Base-by-base conservation (phyloP, 2,113 vertebrate genomes). In the Gymnobelideus leadbeateri region DNA sequence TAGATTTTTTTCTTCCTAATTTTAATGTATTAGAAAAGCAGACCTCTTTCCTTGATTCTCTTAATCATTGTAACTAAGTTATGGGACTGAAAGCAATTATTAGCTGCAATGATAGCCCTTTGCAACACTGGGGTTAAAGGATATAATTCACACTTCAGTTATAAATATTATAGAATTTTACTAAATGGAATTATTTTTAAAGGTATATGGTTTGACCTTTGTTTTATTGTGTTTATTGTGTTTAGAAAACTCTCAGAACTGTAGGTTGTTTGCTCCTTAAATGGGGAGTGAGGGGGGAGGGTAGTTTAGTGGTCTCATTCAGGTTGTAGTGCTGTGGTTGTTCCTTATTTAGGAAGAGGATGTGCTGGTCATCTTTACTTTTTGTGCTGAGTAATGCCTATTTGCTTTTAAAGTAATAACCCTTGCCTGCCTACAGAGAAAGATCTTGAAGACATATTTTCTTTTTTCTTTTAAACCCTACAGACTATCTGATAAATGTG, bases 401-500 rank as follows among this genome's bases (percentile, higher is more conserved):
- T 51, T 23, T 10, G 0, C 1, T 46, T 94, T 91, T 92, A 31
- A 89, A 47, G 28, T 24, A 77, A 89, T 23, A 53, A 84, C 2
- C 57, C 19, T 43, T 23, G 68, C 19, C n/a, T 84, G n/a, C 68
- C 43, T 84, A 84, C 16, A 43, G 68, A 84, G 68, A 43, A n/a
- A 37, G 50, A 24, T 89, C 90, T 50, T 23, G 8, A 51, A 52
- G 21, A 55, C 57, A 53, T 19, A 0, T n/a, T 0, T 8, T 89
- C 50, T 31, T 84, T 77, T 3, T 51, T 91, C 46, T 6, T 54
- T 89, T 53, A 51, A 0, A 12, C 46, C 95, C 96, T 92, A 0
- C 98, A 99, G 99, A 99, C 97, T 99, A 99, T 90, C 98, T 99
- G 89, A 99, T 99, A 96, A 99, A 99, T 0, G 99, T 99, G 97